Base-by-base conservation (phyloP, 2,797 vertebrate genomes). In the Dromococcyx pavoninus region DNA sequence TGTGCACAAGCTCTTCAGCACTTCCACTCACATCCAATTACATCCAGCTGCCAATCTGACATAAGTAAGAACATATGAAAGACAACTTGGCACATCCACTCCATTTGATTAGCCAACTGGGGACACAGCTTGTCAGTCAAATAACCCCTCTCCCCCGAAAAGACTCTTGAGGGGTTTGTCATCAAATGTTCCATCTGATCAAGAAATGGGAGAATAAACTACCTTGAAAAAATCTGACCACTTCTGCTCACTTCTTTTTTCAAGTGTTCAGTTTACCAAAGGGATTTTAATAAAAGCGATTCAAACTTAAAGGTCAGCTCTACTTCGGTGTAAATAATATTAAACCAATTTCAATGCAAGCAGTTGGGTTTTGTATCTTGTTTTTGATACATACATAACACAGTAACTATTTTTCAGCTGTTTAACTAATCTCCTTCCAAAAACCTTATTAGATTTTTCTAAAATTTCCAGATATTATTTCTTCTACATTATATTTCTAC, bases 71-170 rank as follows among this genome's bases (percentile, higher is more conserved):
- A 74, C 64, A 50, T 21, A 81, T 19, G 66, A 93, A 92, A 94
- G 89, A 81, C 91, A 96, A 53, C 94, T 54, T 86, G 95, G 89
- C 82, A 89, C 28, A 62, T 74, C 85, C 4, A 2, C 69, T 93
- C 43, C 37, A 8, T 92, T 66, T 92, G 94, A 96, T 90, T 74
- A 57, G 77, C 46, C 53, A 4, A 21, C 72, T 77, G 69, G 64
- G 80, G 86, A 91, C 84, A 73, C 43, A 61, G 83, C 50, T 43
- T 91, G 85, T 87, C 94, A 94, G 35, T 91, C 94, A 95, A 53
- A 58, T 60, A 54, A 72, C 25, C 37, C 57, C 48, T 73, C 67
- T 85, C 58, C 84, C 54, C 11, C n/a, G n/a, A 9, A 62, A 83
- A 21, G 82, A 10, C 60, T 88, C 89, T 71, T 13, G 41, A 93